Conservation (phyloP, 2,888 invertebrate genomes). For the Leptarthrus brevirostris region DNA sequence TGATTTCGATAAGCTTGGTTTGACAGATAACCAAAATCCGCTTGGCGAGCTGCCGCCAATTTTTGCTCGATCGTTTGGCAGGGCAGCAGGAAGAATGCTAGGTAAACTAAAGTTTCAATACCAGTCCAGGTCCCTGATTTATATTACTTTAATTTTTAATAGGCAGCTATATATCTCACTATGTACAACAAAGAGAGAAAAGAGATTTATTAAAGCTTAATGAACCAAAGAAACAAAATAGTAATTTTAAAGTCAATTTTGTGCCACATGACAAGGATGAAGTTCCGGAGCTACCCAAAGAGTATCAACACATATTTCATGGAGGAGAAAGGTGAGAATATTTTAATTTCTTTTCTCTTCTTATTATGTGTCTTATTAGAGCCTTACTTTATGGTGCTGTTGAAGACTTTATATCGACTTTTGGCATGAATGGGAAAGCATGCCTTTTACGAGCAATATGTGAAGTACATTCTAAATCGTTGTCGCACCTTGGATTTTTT, state of each 20-base stretch:
- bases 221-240: constrained; percentile 18
- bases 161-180: constrained; percentile 79
- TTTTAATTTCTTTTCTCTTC: not conserved
- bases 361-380: no score
- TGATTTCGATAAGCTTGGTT: constrained; percentile 84
- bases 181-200: constrained; percentile 74
- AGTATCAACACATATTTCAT: constrained; percentile 73
- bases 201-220: constrained; percentile 64
- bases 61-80: constrained; percentile 80
- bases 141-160: not conserved
- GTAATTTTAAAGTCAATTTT: constrained; percentile 53
- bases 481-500: constrained; percentile 81
- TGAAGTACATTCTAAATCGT: constrained; percentile 84
- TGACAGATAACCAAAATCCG: constrained; percentile 91
- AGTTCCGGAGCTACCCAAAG: constrained; percentile 66
- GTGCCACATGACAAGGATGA: constrained; percentile 55
- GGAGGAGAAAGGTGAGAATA: constrained; percentile 75
- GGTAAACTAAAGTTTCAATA: constrained; percentile 68
- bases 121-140: not conserved
- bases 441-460: constrained; percentile 86
- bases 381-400: constrained; percentile 81
- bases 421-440: constrained; percentile 85
- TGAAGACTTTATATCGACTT: constrained; percentile 82
- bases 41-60: constrained; percentile 83
- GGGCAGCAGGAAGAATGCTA: constrained; percentile 73